Evolutionary conservation across 2,888 invertebrate genomes (phyloP).

Genomic region (Craniophora ligustri): DNA sequence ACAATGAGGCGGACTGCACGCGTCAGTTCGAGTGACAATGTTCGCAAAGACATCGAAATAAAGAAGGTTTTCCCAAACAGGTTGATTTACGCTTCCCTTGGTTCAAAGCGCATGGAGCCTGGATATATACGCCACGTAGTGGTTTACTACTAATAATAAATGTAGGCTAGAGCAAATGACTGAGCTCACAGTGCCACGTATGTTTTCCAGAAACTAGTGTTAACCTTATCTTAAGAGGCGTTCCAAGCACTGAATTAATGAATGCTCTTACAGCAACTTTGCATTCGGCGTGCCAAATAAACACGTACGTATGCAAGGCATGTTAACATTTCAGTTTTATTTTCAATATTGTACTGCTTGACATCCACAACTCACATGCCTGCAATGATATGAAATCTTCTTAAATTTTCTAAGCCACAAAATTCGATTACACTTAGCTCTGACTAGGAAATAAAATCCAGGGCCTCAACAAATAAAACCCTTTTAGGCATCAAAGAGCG

Average conservation of each 20-base stretch:
- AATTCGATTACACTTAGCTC: too few relatives aligned
- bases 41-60: constrained; percentile 61
- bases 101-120: constrained; percentile 74
- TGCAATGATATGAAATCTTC: constrained; percentile 1
- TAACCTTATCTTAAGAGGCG: constrained; percentile 58
- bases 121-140: constrained; percentile 76
- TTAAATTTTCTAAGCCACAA: too few relatives aligned
- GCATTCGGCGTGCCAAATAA: constrained; percentile 48
- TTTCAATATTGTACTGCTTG: constrained; percentile 14
- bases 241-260: constrained; percentile 59
- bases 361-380: background rate
- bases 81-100: too few relatives aligned
- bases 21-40: constrained; percentile 60
- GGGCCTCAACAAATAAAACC: too few relatives aligned
- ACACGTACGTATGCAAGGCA: constrained; percentile 44
- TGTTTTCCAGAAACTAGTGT: constrained; percentile 55
- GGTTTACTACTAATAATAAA: constrained; percentile 79
- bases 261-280: constrained; percentile 51
- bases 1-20: constrained; percentile 69
- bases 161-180: constrained; percentile 67
- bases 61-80: constrained; percentile 63
- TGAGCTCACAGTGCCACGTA: constrained; percentile 50
- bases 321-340: constrained; percentile 17
- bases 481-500: too few relatives aligned
- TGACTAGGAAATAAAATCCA: too few relatives aligned